Evolutionary conservation across 2,888 invertebrate genomes (phyloP), one percentile per base, ranked within the genome.

Genomic region (Lasius fuliginosus): DNA sequence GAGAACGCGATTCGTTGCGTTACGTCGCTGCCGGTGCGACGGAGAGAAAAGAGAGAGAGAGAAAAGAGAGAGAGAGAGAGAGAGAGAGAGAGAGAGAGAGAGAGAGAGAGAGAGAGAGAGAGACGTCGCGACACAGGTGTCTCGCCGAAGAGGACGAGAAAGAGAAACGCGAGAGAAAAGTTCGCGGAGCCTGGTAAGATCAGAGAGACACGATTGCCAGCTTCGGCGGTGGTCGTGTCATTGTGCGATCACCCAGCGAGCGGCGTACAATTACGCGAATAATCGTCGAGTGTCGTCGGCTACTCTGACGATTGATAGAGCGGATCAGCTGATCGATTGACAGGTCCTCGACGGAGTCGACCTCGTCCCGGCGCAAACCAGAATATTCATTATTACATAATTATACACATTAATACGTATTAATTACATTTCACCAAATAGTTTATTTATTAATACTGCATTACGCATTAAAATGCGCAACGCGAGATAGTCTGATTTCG

Each of bases 81-180:
- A 79, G 58, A 69, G 76, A 64, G 0, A 23, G 0, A 36, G 36
- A 23, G 0, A 23, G 0, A 36, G 36, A 23, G 23, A 23, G 23
- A 23, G 23, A 23, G 23, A 36, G 36, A 36, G 36, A 36, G 5
- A 36, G 36, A 36, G 36, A 33, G 46, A 79, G 87, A 79, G 58
- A 69, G 76, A 64, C 27, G 60, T 76, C 73, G 65, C 82, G 82
- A 75, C 79, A 85, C 87, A 87, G 87, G 87, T 87, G 87, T 68
- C 75, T 85, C 87, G 53, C 46, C 75, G 15, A 62, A 30, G 18
- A 46, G 69, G 33, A 46, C 46, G 71, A 36, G 79, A 33, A 33
- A 71, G 79, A 18, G 33, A 79, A 46, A 79, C 11, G 42, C 36
- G n/a, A 53, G 46, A 71, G 71, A 77, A 68, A 58, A 77, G 77